phyloP scores from a whole-genome alignment of 2,113 vertebrate species.

The Tursiops truncatus region DNA sequence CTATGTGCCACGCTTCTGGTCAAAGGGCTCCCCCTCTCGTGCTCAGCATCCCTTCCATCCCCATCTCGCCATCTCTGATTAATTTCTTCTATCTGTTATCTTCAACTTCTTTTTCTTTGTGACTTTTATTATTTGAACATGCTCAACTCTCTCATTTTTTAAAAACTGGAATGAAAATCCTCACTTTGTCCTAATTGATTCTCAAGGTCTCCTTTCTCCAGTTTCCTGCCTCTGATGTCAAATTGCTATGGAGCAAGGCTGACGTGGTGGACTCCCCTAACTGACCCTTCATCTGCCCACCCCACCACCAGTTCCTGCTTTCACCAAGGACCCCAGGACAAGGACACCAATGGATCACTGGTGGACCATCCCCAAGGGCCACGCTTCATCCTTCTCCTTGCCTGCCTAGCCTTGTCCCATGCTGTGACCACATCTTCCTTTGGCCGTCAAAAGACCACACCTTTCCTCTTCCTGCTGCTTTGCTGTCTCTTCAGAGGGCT shows the following conservation, averaged over 20 bases:
- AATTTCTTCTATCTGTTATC: neutral
- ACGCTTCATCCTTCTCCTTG: neutral
- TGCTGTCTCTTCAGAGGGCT: neutral
- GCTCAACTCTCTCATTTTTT: neutral
- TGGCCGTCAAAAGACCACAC: neutral
- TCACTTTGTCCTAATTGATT: too few species aligned
- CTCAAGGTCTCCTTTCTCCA: neutral
- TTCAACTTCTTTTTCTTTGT: neutral
- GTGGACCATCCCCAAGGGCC: neutral
- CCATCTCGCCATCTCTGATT: neutral
- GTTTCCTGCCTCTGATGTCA: neutral
- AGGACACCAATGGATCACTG: neutral
- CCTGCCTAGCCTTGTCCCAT: neutral
- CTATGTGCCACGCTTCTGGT: neutral
- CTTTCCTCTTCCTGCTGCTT: neutral
- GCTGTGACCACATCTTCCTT: neutral
- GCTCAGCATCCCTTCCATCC: too few species aligned
- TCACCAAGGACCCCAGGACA: too few species aligned
- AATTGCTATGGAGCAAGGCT: neutral
- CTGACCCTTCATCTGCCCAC: neutral
- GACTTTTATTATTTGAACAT: neutral
- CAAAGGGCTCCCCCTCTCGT: neutral
- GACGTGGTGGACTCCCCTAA: neutral
- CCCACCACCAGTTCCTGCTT: neutral
- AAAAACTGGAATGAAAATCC: neutral